These are phyloP conservation scores for Pantelozetes paolii DNA, from an alignment of 2,888 invertebrate species.

Conservation along the genomic window DNA sequence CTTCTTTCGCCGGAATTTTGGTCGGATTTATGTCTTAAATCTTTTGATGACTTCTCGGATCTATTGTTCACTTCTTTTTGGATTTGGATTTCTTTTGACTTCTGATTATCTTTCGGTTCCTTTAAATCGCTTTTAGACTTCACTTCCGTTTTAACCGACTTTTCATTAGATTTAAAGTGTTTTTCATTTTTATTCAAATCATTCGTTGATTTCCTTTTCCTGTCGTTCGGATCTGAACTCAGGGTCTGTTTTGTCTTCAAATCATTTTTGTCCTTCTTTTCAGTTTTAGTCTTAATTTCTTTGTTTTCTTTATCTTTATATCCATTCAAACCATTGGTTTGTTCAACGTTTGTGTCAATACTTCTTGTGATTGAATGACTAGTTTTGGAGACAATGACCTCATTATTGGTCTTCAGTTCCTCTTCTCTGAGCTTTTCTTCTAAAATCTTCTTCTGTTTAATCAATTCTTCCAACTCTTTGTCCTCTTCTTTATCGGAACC, in stretches of 20 bases:
- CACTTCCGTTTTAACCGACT: background rate
- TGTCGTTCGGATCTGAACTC: background rate
- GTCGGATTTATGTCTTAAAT: background rate
- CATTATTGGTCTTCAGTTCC: slow-evolving; percentile 23
- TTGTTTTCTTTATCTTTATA: background rate
- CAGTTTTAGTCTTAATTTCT: background rate
- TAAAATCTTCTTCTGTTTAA: slow-evolving; percentile 52
- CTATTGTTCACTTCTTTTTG: background rate
- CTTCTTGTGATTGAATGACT: background rate
- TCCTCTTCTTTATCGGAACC: slow-evolving; percentile 12
- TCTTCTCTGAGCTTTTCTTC: slow-evolving; percentile 50
- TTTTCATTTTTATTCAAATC: slow-evolving; percentile 12
- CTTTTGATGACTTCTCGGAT: background rate
- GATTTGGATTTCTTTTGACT: background rate
- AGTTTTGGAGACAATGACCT: background rate
- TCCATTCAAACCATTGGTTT: slow-evolving; percentile 25
- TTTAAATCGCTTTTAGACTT: background rate
- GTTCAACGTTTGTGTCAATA: background rate
- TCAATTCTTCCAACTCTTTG: slow-evolving; percentile 51
- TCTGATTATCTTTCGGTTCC: background rate
- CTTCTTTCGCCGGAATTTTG: slow-evolving; percentile 9
- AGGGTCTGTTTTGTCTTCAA: background rate
- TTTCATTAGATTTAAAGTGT: slow-evolving; percentile 22
- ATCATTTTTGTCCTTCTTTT: background rate
- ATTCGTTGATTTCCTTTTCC: slow-evolving; percentile 18